Conservation (phyloP, 1,140 invertebrate species). For the Apis cerana region DNA sequence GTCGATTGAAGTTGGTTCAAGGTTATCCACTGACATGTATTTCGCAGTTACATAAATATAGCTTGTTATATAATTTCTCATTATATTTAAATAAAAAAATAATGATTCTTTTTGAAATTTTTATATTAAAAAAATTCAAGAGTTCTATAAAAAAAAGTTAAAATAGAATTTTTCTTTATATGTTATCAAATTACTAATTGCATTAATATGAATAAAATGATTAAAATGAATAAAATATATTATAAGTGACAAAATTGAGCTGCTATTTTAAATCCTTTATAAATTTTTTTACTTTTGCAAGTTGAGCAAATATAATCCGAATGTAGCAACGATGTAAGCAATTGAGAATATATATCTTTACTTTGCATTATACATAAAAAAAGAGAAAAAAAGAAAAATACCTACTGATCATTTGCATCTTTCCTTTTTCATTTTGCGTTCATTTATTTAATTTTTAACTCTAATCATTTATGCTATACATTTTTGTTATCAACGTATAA, state of each 20-base stretch:
- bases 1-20: slow-evolving; percentile 55
- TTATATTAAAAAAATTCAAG: background rate
- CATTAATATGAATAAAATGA: background rate
- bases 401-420: slow-evolving; percentile 22
- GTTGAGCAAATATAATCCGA: background rate
- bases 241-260: background rate
- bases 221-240: background rate
- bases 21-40: slow-evolving; percentile 26
- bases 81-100: background rate
- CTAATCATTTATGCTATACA: background rate
- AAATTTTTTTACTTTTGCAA: background rate
- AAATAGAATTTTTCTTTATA: background rate
- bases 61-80: background rate
- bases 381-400: slow-evolving; percentile 18
- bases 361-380: slow-evolving; percentile 21
- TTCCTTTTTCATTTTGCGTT: background rate
- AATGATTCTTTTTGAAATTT: too few relatives aligned
- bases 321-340: slow-evolving; percentile 23
- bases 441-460: slow-evolving; percentile 1
- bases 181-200: background rate
- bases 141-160: background rate
- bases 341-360: slow-evolving; percentile 19
- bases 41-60: background rate
- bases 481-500: too few relatives aligned
- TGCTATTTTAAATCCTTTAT: background rate